phyloP scores from a whole-genome alignment of 2,113 vertebrate genomes.

The Scortum barcoo region DNA sequence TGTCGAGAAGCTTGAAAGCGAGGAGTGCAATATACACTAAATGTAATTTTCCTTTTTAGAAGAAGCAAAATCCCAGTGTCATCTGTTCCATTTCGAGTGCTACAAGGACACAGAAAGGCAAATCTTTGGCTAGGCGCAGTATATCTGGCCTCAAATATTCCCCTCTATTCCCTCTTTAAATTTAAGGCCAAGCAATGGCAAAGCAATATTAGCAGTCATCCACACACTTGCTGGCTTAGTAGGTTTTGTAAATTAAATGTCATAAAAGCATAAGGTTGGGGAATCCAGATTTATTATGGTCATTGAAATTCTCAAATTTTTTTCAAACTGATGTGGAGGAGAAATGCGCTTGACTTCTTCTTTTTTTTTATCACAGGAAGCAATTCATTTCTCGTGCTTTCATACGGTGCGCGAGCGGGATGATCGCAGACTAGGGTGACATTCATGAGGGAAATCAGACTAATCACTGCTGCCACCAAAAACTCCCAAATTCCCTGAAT shows the following conservation, averaged over 20 bases:
- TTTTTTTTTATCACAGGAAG: constrained; percentile 39
- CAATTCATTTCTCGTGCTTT: constrained; percentile 46
- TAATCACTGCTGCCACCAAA: constrained; percentile 74
- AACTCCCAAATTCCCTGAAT: constrained; percentile 66
- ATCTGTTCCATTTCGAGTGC: constrained; percentile 17
- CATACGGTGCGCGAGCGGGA: constrained; percentile 28
- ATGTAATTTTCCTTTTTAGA: constrained; percentile 23
- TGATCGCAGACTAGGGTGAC: constrained; percentile 49
- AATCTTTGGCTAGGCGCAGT: constrained; percentile 2
- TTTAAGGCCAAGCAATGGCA: constrained; percentile 16
- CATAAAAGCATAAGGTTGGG: constrained; percentile 34
- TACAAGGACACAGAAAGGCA: constrained; percentile 43
- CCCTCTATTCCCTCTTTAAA: constrained; percentile 28
- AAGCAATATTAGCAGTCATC: constrained; percentile 24
- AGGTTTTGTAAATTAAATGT: constrained; percentile 54
- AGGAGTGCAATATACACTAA: constrained; percentile 1
- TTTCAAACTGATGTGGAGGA: constrained; percentile 16
- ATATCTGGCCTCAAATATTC: constrained; percentile 3
- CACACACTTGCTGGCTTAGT: constrained; percentile 23
- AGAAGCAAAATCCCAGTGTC: constrained; percentile 13
- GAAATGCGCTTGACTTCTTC: constrained; percentile 21
- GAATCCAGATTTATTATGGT: constrained; percentile 28
- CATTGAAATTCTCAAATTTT: constrained; percentile 7
- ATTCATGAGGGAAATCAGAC: constrained; percentile 69
- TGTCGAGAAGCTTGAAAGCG: background rate